Base-by-base conservation (phyloP, 2,113 vertebrate species). In the Argyrosomus japonicus region DNA sequence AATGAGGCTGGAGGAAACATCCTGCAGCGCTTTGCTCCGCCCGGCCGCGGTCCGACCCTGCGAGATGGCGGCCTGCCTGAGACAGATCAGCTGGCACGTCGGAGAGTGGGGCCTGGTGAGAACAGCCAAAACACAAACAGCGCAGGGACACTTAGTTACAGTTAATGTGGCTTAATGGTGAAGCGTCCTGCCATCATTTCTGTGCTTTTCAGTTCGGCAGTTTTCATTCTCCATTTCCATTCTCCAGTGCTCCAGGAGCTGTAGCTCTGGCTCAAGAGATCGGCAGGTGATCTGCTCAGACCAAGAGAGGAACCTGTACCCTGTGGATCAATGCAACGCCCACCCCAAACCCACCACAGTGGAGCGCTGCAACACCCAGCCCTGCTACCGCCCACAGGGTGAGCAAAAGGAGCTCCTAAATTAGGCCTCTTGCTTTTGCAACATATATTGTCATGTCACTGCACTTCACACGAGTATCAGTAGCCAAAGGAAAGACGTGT, bases 31-130 rank as follows among this genome's bases (percentile, higher is more conserved):
- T 45, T 83, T 96, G 81, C 90, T 92, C 21, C 96, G 93, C 47
- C 97, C 97, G 0, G 12, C 58, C 0, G 48, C 85, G 32, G 91
- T 87, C 2, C 96, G 97, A 83, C 75, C 91, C 82, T 99, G 97
- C 56, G 73, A 94, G 27, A 94, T 54, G 56, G 78, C 93, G 0
- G 82, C 90, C 91, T 99, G 97, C 75, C 56, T 81, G 21, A 83
- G 67, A 25, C 93, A 92, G 76, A 93, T 96, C 47, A 89, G 95
- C 77, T 99, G 98, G 98, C 96, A 95, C 0, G 19, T 97, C 0
- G 96, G 97, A 25, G 89, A 95, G 79, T 99, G 98, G 98, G 96
- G 97, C 21, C 92, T 97, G 93, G 98, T 99, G 89, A 97, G 18
- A 65, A 29, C 50, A 10, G 18, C 21, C 15, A 51, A 36, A 53